Percentiles rank a stretch among this genome's conserved stretches.
Evolutionary conservation across 2,797 vertebrate species (phyloP).

Genomic region (Sciurus vulgaris): DNA sequence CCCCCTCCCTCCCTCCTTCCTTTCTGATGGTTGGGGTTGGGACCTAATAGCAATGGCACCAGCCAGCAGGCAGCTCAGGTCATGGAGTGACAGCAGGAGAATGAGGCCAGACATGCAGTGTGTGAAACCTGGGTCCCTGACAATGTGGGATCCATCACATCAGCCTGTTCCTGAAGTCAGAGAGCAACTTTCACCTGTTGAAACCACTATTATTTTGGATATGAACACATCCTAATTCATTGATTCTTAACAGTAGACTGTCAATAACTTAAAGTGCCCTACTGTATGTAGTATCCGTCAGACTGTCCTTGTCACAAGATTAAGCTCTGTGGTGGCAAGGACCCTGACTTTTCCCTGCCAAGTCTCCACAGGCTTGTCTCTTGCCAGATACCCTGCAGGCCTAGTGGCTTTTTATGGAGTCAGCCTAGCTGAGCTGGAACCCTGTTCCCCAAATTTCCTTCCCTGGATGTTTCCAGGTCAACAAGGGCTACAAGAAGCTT

Average conservation of each 20-base stretch:
- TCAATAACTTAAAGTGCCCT: neutral
- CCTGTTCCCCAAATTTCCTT: neutral
- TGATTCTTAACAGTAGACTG: neutral
- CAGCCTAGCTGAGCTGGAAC: neutral
- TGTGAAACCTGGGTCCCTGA: neutral
- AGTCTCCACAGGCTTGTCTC: neutral
- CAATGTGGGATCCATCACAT: neutral
- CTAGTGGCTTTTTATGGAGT: neutral
- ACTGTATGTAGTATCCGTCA: rapidly evolving
- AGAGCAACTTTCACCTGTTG: neutral
- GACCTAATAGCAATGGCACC: neutral
- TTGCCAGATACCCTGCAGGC: neutral
- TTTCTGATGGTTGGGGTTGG: neutral
- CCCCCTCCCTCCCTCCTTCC: neutral
- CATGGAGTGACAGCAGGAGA: neutral
- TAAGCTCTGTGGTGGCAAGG: neutral
- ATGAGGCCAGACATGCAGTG: neutral
- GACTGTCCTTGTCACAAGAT: neutral
- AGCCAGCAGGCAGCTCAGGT: neutral
- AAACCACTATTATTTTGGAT: neutral
- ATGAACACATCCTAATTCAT: neutral
- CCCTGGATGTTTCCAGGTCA: neutral
- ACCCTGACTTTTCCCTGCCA: neutral
- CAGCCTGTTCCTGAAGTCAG: neutral
- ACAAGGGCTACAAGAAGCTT: neutral